Percentiles rank a stretch among this genome's conserved stretches.
Conservation (phyloP, 2,888 invertebrate genomes). For the Trissonchulus sp. region DNA sequence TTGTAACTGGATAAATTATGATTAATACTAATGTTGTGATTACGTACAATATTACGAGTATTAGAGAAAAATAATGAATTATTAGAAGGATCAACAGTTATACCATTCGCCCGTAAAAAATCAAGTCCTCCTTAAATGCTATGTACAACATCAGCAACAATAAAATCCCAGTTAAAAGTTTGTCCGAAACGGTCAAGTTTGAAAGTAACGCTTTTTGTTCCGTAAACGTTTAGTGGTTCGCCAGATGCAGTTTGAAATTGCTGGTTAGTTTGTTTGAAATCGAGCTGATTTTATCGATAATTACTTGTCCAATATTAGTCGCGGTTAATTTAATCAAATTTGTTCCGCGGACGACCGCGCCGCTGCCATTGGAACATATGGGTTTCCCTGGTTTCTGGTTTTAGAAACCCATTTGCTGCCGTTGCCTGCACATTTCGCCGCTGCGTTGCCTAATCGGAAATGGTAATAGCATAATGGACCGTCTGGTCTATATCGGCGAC, state of each 20-base stretch:
- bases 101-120: background rate
- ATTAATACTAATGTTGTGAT: too few relatives aligned
- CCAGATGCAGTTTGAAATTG: background rate
- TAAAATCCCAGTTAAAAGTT: background rate
- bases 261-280: background rate
- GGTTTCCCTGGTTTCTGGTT: slow-evolving; percentile 8
- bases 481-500: background rate
- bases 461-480: slow-evolving; percentile 20
- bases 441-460: slow-evolving; percentile 13
- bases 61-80: background rate
- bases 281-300: too few relatives aligned
- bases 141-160: slow-evolving; percentile 13
- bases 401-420: background rate
- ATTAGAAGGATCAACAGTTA: background rate
- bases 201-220: background rate
- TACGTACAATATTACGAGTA: too few relatives aligned
- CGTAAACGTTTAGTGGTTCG: background rate
- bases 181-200: background rate
- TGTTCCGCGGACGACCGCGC: slow-evolving; percentile 10
- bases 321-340: background rate
- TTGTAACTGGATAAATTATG: too few relatives aligned
- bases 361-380: background rate
- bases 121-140: background rate
- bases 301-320: background rate
- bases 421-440: slow-evolving; percentile 9